Conservation (phyloP, 64 coral and sea anemone genomes). For the Montipora foliosa region DNA sequence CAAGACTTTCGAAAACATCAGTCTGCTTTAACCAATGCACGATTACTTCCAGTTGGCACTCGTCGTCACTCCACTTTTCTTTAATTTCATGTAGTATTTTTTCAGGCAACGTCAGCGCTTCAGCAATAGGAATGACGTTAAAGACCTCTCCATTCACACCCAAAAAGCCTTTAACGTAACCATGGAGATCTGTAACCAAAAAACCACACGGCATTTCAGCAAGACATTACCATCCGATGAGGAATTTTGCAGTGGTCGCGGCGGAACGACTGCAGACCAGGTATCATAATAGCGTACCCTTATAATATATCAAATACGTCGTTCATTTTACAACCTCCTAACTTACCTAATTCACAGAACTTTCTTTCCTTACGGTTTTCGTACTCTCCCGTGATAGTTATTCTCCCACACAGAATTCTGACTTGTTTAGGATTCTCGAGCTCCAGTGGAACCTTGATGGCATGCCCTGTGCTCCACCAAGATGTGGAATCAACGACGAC, state of each 20-base stretch:
- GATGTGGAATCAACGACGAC: constrained; percentile 8
- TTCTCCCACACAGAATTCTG: constrained; percentile 27
- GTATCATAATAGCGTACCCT: too few species aligned
- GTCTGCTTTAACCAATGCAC: too few species aligned
- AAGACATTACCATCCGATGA: neutral
- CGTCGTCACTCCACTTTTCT: too few species aligned
- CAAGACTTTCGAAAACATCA: neutral
- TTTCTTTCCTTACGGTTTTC: neutral
- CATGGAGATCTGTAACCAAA: too few species aligned
- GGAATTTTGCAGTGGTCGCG: too few species aligned
- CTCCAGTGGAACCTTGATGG: constrained; percentile 19
- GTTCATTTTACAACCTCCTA: neutral
- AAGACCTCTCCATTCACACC: too few species aligned
- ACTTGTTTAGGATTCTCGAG: neutral
- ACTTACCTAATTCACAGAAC: neutral
- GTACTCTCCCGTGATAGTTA: neutral
- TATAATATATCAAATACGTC: neutral
- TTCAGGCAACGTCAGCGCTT: too few species aligned
- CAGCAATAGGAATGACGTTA: too few species aligned
- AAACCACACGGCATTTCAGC: neutral
- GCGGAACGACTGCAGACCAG: too few species aligned
- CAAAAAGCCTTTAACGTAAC: too few species aligned
- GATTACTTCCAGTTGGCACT: too few species aligned
- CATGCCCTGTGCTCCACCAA: constrained; percentile 57
- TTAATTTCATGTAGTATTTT: too few species aligned